A percentile compares a stretch with the other conserved stretches of the same genome.
Evolutionary conservation across 1,140 invertebrate genomes (phyloP).

Genomic region (Lordiphosa stackelbergi): DNA sequence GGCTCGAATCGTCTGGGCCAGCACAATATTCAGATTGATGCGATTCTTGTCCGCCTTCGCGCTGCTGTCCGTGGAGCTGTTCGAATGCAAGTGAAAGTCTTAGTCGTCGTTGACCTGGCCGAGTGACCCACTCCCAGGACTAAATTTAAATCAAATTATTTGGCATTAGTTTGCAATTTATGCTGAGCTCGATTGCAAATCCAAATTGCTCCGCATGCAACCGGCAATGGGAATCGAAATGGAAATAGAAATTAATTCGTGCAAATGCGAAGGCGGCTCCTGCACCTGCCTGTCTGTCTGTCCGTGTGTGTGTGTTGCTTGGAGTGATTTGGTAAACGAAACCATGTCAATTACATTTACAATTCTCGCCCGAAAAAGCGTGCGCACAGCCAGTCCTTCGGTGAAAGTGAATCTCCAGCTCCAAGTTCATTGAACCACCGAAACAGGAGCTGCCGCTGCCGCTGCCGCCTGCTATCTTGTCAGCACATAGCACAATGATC

Average conservation of each 20-base stretch:
- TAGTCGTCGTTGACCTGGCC: constrained; percentile 17
- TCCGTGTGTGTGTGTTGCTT: constrained; percentile 1
- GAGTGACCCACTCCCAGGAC: constrained; percentile 50
- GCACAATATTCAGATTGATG: constrained; percentile 70
- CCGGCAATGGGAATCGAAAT: constrained; percentile 5
- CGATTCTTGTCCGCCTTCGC: constrained; percentile 67
- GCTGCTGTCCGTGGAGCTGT: constrained; percentile 35
- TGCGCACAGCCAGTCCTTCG: constrained; percentile 21
- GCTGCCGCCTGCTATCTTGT: constrained; percentile 32
- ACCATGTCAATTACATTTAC: constrained; percentile 73
- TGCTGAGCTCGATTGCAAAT: constrained; percentile 59
- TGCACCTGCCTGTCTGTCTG: constrained; percentile 1
- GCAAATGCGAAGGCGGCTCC: constrained; percentile 36
- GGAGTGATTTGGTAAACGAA: constrained; percentile 47
- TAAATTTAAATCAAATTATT: constrained; percentile 76
- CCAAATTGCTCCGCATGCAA: constrained; percentile 43
- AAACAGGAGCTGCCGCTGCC: constrained; percentile 2
- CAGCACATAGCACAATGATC: constrained; percentile 42
- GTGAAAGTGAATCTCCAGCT: constrained; percentile 40
- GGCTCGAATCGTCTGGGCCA: constrained; percentile 64
- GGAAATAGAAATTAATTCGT: constrained; percentile 70
- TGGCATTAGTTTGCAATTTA: constrained; percentile 70
- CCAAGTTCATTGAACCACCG: constrained; percentile 46
- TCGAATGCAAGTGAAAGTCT: constrained; percentile 14
- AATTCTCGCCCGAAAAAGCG: constrained; percentile 58